Evolutionary conservation across 1,140 invertebrate genomes (phyloP), one percentile per base, ranked within the genome.

Genomic region (Battus philenor): DNA sequence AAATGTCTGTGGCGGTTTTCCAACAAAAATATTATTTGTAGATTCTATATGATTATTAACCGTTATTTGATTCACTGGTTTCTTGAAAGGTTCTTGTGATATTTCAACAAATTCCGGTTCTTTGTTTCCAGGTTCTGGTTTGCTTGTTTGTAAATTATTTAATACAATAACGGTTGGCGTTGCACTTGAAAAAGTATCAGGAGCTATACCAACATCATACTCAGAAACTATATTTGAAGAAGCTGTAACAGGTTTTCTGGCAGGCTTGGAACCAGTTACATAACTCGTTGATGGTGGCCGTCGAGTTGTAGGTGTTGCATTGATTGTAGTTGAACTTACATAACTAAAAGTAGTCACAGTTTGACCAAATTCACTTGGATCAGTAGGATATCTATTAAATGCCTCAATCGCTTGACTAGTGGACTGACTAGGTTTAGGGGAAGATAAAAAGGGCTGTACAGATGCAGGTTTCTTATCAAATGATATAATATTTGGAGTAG

Each of bases 151-250:
- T 16, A 73, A 62, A 41, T 55, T 89, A 6, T 89, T 89, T 1
- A 94, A 61, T 8, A 93, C 91, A 13, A 94, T 93, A 0, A 93
- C 89, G 0, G 92, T 93, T 4, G 92, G 92, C 4, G 91, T 90
- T 6, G 91, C 90, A 45, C 87, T 89, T 2, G 87, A 79, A 55
- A 86, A 87, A 8, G 68, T 71, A 31, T 86, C 86, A 6, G 58
- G 65, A 38, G 44, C 58, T n/a, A n/a, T n/a, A 32, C 2, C 6
- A 5, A 16, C 68, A 48, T 70, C 79, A 47, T 66, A 87, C 44
- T 48, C 68, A 16, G 67, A 57, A 15, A 69, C 41, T 16, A 61
- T 61, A 26, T 45, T 65, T n/a, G 54, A 38, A 11, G 68, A 49
- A 36, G 65, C 57, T 10, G 60, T 68, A n/a, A 64, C 63, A 10